Conservation (phyloP, 2,113 vertebrate species). For the Bos javanicus region DNA sequence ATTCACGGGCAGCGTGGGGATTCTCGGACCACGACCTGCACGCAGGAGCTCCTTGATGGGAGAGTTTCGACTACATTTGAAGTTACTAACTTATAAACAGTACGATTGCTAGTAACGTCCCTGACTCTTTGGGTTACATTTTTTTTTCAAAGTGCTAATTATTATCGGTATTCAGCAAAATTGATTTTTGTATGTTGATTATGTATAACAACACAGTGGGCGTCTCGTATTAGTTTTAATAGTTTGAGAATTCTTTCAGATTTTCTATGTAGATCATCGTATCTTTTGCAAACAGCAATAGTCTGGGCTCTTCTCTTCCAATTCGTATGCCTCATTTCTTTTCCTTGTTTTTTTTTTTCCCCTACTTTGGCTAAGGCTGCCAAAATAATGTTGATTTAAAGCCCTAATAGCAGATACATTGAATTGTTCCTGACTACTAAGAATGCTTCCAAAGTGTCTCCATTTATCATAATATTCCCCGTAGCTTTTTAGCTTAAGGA, state of each 20-base stretch:
- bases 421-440: neutral
- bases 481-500: neutral
- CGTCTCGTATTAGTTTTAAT: neutral
- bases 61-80: neutral
- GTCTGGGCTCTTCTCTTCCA: neutral
- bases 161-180: neutral
- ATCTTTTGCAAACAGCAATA: neutral
- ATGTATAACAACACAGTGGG: neutral
- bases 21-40: neutral
- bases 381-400: neutral
- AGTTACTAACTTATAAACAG: neutral
- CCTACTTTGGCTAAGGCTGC: neutral
- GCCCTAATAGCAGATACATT: neutral
- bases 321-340: neutral
- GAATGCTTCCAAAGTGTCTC: neutral
- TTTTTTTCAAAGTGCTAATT: neutral
- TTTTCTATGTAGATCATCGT: neutral
- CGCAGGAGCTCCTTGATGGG: neutral
- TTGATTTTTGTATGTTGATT: neutral
- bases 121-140: neutral
- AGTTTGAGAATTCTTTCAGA: neutral
- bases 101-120: neutral
- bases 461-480: neutral
- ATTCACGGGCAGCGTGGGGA: neutral
- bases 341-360: neutral